phyloP scores from a whole-genome alignment of 1,140 invertebrate species.

The Amphibalanus amphitrite region DNA sequence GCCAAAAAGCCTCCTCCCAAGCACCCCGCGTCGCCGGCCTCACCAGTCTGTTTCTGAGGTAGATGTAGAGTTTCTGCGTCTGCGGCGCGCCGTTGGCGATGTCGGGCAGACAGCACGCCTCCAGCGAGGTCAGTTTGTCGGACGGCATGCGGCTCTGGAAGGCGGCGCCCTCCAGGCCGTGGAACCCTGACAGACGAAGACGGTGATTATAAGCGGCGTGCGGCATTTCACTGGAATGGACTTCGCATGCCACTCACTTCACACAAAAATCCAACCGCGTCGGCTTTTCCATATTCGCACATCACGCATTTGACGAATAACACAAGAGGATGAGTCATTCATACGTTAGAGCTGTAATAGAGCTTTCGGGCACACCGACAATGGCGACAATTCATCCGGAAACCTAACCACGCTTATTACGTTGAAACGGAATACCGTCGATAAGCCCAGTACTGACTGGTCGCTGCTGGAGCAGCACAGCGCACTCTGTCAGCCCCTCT shows the following conservation, averaged over 20 bases:
- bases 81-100: constrained; percentile 59
- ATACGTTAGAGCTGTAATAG: no score
- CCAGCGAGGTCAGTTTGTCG: constrained; percentile 84
- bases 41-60: constrained; percentile 75
- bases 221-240: no score
- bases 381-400: no score
- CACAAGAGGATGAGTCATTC: no score
- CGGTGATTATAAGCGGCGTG: background rate
- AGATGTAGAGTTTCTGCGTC: constrained; percentile 75
- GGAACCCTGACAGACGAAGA: background rate
- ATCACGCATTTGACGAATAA: no score
- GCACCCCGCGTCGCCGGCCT: no score
- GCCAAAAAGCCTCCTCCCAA: no score
- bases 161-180: constrained; percentile 71
- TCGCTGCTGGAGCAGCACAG: background rate
- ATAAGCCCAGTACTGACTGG: no score
- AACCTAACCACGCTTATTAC: no score
- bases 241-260: background rate
- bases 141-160: constrained; percentile 84
- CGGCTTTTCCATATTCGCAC: no score
- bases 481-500: background rate
- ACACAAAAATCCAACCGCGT: background rate
- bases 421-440: no score
- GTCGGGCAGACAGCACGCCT: constrained; percentile 85
- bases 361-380: no score